Evolutionary conservation across 2,888 invertebrate genomes (phyloP), one percentile per base, ranked within the genome.

Genomic region (Oegoconia quadripuncta): DNA sequence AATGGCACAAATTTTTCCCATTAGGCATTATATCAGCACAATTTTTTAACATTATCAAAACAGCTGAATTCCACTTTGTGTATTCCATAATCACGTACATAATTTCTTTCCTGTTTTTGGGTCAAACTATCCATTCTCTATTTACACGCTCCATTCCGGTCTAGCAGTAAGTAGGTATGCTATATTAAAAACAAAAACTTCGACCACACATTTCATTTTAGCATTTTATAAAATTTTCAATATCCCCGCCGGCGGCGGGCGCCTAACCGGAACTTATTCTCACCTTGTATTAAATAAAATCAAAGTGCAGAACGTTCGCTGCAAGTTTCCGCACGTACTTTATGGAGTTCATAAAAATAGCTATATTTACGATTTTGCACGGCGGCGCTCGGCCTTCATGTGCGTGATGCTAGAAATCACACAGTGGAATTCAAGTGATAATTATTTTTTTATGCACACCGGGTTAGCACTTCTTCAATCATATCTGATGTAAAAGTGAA

Each of bases 241-340:
- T 69, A 64, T 55, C 47, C 53, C 47, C 41, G 34, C 44, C 40
- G 39, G 35, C n/a, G n/a, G 34, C 17, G n/a, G 1, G 25, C 31
- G 5, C 47, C 56, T 55, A 64, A 65, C 56, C 34, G 52, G 41
- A 54, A 68, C 55, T 63, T 64, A 68, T 62, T 60, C 53, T 41
- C 59, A 54, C 59, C 59, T 60, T 49, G 37, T 48, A 62, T 66
- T 67, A 64, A 66, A 66, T 68, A 68, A 64, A 65, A 65, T 64
- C 66, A 66, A 66, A 62, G 60, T 50, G 48, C 43, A n/a, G n/a
- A n/a, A 42, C 38, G 42, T 28, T 29, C 42, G 50, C 30, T 22
- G 36, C 54, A 46, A 49, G 48, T 50, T 37, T 46, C 31, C 44
- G 46, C 44, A 34, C 37, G 50, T 64, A 59, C 65, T 68, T 70